Evolutionary conservation across 2,797 vertebrate genomes (phyloP), one percentile per base, ranked within the genome.

Genomic region (Netta rufina): DNA sequence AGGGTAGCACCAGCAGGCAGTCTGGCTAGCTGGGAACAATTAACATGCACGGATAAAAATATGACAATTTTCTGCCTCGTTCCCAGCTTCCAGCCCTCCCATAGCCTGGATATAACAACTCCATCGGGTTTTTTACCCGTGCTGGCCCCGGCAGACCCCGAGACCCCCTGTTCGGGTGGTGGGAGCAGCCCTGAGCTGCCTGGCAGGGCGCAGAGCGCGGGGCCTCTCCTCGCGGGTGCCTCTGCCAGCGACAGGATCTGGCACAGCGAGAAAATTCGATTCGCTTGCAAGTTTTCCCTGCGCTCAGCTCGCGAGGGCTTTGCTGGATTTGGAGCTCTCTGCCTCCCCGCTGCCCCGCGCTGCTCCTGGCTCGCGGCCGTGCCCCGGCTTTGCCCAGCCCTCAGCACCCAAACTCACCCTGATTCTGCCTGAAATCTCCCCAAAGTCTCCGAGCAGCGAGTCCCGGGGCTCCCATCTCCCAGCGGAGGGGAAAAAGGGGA

Each of bases 241-340:
- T 84, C 82, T 96, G 93, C 95, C 96, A 96, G 77, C 73, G 90
- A 95, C 86, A 95, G 90, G 89, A 90, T 76, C 95, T 94, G 95
- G 95, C 93, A 95, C 67, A 36, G 86, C 3, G 2, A 91, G 82
- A 92, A 67, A 95, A 89, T 96, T 90, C 71, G 57, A 88, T 76
- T 81, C 11, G 78, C 91, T 95, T 92, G 93, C 84, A 96, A 92
- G 62, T 87, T 96, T 88, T 57, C 51, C 71, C 89, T 38, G 85
- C 0, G 27, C 87, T 96, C 80, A 67, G 71, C 32, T 94, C 2
- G 0, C 57, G 28, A 80, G 71, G 77, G 95, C 93, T 96, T 92
- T 96, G 93, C 90, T 87, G 95, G 92, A 92, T 95, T 95, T 95
- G 87, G 85, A 90, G 87, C 80, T 84, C 32, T 84, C 90, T 90